These are phyloP conservation scores for Chascanopsetta lugubris DNA, from an alignment of 2,113 vertebrate species.

Conservation along the genomic window DNA sequence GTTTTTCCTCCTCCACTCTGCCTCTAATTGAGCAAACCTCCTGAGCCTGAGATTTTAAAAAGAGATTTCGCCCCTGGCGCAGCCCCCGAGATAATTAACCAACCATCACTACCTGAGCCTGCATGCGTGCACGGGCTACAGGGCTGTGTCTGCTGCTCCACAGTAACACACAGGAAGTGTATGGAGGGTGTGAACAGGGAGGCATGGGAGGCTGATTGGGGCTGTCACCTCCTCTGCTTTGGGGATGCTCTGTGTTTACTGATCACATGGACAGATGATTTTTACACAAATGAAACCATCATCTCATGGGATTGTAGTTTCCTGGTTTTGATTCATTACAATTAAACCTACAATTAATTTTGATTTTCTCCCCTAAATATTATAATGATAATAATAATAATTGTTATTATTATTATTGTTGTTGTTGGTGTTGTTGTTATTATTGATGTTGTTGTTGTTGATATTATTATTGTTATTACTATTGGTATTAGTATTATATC, in stretches of 20 bases:
- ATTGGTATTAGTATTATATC: too few relatives aligned
- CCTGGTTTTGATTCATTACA: not conserved
- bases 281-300: too few relatives aligned
- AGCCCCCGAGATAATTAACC: constrained; percentile 75
- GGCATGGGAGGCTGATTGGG: constrained; percentile 47
- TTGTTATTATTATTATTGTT: not conserved
- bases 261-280: constrained; percentile 50
- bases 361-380: not conserved
- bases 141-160: constrained; percentile 45
- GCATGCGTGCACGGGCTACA: constrained; percentile 45
- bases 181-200: constrained; percentile 36
- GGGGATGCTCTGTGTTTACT: constrained; percentile 20
- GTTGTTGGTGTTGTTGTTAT: too few relatives aligned
- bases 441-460: too few relatives aligned
- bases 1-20: not conserved
- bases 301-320: not conserved
- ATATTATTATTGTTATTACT: too few relatives aligned
- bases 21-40: constrained; percentile 76
- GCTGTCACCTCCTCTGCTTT: constrained; percentile 31
- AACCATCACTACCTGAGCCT: constrained; percentile 67
- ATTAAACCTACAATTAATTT: not conserved
- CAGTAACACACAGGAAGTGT: constrained; percentile 44
- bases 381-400: not conserved
- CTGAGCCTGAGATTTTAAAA: constrained; percentile 77
- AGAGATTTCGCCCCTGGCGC: constrained; percentile 79